Percentiles rank a stretch among this genome's conserved stretches.
phyloP scores from a whole-genome alignment of 2,113 vertebrate genomes.

The mouse (Mus musculus) region DNA sequence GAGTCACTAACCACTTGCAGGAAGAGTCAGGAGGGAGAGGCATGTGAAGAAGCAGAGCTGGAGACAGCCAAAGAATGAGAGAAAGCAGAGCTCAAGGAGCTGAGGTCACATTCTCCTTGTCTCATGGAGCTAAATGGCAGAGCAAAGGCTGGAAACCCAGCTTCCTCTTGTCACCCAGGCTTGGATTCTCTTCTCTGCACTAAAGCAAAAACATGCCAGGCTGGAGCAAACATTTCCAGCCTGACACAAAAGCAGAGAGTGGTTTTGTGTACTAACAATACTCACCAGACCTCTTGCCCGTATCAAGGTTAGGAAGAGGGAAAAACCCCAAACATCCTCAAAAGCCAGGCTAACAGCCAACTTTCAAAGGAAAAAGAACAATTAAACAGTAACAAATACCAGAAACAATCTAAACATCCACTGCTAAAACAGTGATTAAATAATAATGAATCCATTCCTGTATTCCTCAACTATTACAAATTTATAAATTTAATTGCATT shows the following conservation, averaged over 20 bases:
- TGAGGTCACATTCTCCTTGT: neutral
- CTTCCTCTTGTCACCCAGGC: neutral
- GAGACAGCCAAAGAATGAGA: neutral
- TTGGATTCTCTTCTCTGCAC: neutral
- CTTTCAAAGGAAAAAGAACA: neutral
- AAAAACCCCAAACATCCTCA: neutral
- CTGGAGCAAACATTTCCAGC: neutral
- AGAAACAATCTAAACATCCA: neutral
- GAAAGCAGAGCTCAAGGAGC: neutral
- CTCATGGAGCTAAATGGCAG: neutral
- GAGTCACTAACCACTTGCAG: neutral
- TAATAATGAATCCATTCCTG: neutral
- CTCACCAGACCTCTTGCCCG: neutral
- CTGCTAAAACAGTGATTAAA: neutral
- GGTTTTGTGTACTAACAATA: neutral
- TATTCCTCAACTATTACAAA: neutral
- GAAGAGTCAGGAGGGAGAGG: neutral
- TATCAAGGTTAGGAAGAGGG: neutral
- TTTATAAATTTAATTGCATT: conserved; percentile 27
- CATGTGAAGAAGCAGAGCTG: neutral
- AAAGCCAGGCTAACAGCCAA: neutral
- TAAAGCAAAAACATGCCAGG: neutral
- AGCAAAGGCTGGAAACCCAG: neutral
- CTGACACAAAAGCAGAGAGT: neutral
- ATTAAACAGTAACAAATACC: neutral